Conservation (phyloP, 2,888 invertebrate genomes). For the Rotaria macrura region DNA sequence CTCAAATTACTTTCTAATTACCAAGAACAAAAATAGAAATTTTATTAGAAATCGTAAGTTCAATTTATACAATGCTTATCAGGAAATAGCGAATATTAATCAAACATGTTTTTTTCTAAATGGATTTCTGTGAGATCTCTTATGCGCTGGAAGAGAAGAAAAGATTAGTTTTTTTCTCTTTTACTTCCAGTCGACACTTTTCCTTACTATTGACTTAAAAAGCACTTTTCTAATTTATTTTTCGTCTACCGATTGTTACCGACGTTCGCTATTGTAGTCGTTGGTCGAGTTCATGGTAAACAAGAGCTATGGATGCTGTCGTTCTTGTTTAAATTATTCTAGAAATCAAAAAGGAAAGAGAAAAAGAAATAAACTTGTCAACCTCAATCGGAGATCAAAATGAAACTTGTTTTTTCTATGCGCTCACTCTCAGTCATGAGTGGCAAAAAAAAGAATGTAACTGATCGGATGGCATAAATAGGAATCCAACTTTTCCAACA, state of each 20-base stretch:
- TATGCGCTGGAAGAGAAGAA: neutral
- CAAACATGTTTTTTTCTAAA: neutral
- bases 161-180: constrained; percentile 4
- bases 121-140: neutral
- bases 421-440: neutral
- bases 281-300: neutral
- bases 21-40: neutral
- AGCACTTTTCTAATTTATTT: neutral
- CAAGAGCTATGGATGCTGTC: neutral
- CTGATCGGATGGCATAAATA: neutral
- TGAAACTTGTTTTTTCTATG: neutral
- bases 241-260: neutral
- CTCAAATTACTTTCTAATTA: neutral
- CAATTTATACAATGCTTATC: neutral
- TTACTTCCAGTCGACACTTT: neutral
- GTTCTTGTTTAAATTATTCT: neutral
- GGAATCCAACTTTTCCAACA: neutral
- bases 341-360: neutral
- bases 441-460: neutral
- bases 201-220: neutral
- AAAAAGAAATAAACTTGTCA: neutral
- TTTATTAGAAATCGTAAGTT: neutral
- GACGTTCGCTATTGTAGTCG: neutral
- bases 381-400: neutral
- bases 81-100: neutral